Conservation (phyloP, 1,140 invertebrate genomes). For the Drosophila willistoni region DNA sequence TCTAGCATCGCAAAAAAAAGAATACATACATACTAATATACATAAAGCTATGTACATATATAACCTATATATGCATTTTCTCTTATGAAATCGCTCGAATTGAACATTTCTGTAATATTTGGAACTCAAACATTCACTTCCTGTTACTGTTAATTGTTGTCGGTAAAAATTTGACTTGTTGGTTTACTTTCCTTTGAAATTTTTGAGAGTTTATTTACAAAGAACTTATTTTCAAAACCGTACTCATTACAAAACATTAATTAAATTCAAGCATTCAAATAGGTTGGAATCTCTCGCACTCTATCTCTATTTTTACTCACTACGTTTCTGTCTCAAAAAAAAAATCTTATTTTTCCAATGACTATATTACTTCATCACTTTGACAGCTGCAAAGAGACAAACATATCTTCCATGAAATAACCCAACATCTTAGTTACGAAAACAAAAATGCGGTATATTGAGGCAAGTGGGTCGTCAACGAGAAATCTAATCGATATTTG, state of each 20-base stretch:
- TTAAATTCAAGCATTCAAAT: constrained; percentile 45
- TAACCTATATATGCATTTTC: too few species aligned
- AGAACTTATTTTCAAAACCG: constrained; percentile 55
- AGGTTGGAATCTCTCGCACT: constrained; percentile 22
- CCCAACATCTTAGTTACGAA: constrained; percentile 18
- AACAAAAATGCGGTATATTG: neutral
- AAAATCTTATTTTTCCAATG: constrained; percentile 16
- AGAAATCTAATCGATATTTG: neutral
- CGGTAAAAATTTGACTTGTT: too few species aligned
- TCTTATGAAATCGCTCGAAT: too few species aligned
- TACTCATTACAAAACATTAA: constrained; percentile 57
- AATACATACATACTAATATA: too few species aligned
- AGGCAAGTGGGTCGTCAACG: constrained; percentile 47
- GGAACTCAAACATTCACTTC: too few species aligned
- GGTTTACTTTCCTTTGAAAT: constrained; percentile 27
- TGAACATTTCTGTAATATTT: too few species aligned
- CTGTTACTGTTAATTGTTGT: too few species aligned
- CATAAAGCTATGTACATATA: too few species aligned
- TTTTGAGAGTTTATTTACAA: constrained; percentile 65
- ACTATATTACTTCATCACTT: constrained; percentile 40
- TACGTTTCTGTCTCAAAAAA: constrained; percentile 47
- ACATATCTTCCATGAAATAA: constrained; percentile 40
- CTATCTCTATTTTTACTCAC: constrained; percentile 37
- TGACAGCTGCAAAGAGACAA: constrained; percentile 61
- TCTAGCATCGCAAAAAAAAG: too few species aligned